These are phyloP conservation scores for Liopterus haemorrhoidalis DNA, from an alignment of 2,888 invertebrate species.

Conservation along the genomic window DNA sequence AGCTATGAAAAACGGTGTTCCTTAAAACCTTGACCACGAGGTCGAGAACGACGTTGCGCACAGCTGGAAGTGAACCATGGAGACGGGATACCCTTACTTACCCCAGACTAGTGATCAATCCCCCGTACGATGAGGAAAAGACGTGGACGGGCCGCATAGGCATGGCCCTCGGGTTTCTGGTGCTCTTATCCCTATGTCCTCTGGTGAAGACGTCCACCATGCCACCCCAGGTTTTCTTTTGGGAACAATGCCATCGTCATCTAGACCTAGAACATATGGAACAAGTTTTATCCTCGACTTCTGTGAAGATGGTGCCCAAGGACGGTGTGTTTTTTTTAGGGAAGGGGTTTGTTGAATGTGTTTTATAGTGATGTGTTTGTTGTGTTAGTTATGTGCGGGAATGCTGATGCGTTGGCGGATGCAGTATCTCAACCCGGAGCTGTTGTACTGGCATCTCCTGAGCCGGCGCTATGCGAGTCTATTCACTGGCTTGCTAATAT, in stretches of 20 bases:
- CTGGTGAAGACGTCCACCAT: neutral
- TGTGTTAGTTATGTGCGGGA: conserved; percentile 11
- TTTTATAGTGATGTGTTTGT: neutral
- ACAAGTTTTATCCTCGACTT: too few species aligned
- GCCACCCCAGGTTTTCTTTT: conserved; percentile 5
- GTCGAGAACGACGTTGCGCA: too few species aligned
- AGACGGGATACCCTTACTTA: too few species aligned
- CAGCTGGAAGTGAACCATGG: too few species aligned
- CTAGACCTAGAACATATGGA: neutral
- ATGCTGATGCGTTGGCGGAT: conserved; percentile 8
- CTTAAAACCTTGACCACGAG: too few species aligned
- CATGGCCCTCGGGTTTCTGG: conserved; percentile 15
- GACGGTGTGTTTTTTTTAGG: neutral
- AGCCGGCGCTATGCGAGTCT: conserved; percentile 15
- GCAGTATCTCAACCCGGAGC: conserved; percentile 12
- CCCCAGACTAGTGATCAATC: too few species aligned
- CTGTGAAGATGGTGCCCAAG: conserved; percentile 3
- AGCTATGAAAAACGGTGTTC: too few species aligned
- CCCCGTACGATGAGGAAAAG: conserved; percentile 5
- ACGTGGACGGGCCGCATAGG: conserved; percentile 9
- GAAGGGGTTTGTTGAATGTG: neutral
- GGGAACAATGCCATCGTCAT: conserved; percentile 13
- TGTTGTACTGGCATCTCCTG: conserved; percentile 13
- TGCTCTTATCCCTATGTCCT: conserved; percentile 1
- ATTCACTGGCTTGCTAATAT: conserved; percentile 15